Evolutionary conservation across 2,797 vertebrate genomes (phyloP), one percentile per base, ranked within the genome.

Genomic region (Phrynocephalus vlangalii): DNA sequence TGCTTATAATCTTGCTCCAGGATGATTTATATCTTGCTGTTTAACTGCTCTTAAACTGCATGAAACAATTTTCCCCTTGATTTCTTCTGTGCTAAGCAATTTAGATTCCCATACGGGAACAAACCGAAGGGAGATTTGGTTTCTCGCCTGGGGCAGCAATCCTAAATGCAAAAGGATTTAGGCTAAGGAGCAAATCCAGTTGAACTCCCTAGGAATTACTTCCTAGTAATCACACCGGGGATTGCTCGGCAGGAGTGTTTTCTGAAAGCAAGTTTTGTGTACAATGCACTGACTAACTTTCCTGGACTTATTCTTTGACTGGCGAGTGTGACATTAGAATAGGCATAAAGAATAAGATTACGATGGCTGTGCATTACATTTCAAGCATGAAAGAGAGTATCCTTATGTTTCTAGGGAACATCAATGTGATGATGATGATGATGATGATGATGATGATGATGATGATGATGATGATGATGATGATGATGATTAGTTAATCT

Each of bases 11-110:
- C 75, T 83, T 50, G n/a, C 90, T 82, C 18, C 0, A 0, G 89
- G 44, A 76, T 90, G 70, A 89, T 92, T 93, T 91, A 88, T 94
- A 15, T 90, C 72, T 86, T 63, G 30, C 60, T 91, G 76, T 86
- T 93, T 84, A 90, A 89, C 60, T 81, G 78, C 44, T 76, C 60
- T 82, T 82, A 82, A 50, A 82, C 38, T 18, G 33, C 89, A 85
- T 75, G 82, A 70, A 89, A 44, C 89, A 86, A 90, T 91, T 81
- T 83, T 7, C 72, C 81, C 84, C 76, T 83, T 91, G 11, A 87
- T 90, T 87, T 92, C 78, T 10, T 26, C 16, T 44, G 88, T 87
- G 84, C 70, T 77, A 26, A 71, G 56, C 71, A 86, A 80, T 71
- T 79, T 79, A 60, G 77, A 22, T 28, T 80, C 56, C 28, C 68